Conservation (phyloP, 30 jellyfish, hydroid and myxozoan genomes). For the Calvadosia cruxmelitensis region DNA sequence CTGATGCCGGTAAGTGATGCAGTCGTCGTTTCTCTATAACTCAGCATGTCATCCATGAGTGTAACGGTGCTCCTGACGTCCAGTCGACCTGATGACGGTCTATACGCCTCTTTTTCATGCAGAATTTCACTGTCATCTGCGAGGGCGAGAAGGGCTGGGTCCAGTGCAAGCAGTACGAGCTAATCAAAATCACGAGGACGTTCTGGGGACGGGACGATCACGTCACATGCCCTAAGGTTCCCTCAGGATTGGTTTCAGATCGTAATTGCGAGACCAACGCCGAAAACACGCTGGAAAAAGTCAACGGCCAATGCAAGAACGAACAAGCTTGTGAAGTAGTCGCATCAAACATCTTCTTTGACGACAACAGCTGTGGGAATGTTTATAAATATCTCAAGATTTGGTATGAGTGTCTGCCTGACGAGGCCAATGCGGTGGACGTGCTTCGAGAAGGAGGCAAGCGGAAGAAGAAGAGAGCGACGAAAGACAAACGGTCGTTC, state of each 20-base stretch:
- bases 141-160: conserved; percentile 99
- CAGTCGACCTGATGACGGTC: too few species aligned
- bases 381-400: conserved; percentile 86
- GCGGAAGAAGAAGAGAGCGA: conserved; percentile 87
- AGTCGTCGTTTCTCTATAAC: too few species aligned
- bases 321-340: conserved; percentile 99
- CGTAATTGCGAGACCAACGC: conserved; percentile 91
- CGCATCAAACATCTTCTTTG: conserved; percentile 97
- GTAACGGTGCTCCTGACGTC: too few species aligned
- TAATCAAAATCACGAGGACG: conserved; percentile 58
- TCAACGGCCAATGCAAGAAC: conserved; percentile 95
- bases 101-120: conserved; percentile 2
- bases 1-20: conserved; percentile 85
- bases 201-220: conserved; percentile 99
- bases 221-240: conserved; percentile 88
- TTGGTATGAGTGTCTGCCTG: conserved; percentile 98
- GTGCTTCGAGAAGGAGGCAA: conserved; percentile 92
- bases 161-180: conserved; percentile 97
- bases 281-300: conserved; percentile 70
- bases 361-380: conserved; percentile 99
- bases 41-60: too few species aligned
- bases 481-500: conserved; percentile 95
- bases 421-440: conserved; percentile 95
- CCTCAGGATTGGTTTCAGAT: conserved; percentile 92
- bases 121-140: conserved; percentile 98